Percentiles rank a stretch among this genome's conserved stretches.
phyloP scores from a whole-genome alignment of 2,888 invertebrate species.

The Sialis lutaria region DNA sequence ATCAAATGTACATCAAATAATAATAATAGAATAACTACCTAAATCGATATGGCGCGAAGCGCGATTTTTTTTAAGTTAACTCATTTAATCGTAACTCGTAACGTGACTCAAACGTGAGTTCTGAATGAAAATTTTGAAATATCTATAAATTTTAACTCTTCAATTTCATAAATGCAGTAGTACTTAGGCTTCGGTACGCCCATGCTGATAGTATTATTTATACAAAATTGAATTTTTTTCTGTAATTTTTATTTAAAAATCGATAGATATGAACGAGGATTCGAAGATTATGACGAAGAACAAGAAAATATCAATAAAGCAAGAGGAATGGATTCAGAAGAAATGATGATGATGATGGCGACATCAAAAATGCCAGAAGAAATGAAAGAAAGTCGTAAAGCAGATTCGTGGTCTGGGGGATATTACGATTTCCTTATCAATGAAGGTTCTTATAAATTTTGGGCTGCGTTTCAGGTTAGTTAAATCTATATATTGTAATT shows the following conservation, averaged over 20 bases:
- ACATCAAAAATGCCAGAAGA: constrained; percentile 29
- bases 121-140: too few species aligned
- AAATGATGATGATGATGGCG: constrained; percentile 24
- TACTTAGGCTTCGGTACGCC: too few species aligned
- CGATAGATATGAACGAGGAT: constrained; percentile 15
- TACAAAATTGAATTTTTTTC: too few species aligned
- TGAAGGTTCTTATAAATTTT: constrained; percentile 77
- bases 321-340: constrained; percentile 27
- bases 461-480: constrained; percentile 68
- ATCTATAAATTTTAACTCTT: too few species aligned
- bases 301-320: constrained; percentile 16
- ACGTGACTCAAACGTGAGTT: too few species aligned
- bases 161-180: too few species aligned
- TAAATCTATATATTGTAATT: constrained; percentile 8
- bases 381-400: constrained; percentile 36
- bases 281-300: constrained; percentile 22
- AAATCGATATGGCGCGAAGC: too few species aligned
- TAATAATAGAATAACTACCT: too few species aligned
- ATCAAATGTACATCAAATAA: too few species aligned
- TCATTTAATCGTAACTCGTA: too few species aligned
- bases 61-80: too few species aligned
- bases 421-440: constrained; percentile 79
- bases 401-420: constrained; percentile 54
- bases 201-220: too few species aligned
- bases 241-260: constrained; percentile 2